phyloP scores from a whole-genome alignment of 1,140 invertebrate species.

The Scaptomyza pallida region DNA sequence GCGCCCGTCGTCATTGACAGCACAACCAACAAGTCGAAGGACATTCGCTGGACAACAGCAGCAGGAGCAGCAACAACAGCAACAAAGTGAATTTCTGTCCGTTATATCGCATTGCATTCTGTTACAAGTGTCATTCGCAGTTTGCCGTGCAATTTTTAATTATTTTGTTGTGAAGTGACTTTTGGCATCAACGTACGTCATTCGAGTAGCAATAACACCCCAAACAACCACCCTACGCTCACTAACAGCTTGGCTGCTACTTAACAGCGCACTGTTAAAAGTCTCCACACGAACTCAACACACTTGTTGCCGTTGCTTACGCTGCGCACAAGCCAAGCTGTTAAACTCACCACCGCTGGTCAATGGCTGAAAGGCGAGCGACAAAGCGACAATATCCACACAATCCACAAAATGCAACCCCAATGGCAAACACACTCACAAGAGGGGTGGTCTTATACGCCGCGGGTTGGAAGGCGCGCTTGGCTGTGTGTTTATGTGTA shows the following conservation, averaged over 20 bases:
- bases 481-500: neutral
- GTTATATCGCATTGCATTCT: constrained; percentile 51
- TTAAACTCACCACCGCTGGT: constrained; percentile 56
- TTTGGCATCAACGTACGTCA: constrained; percentile 20
- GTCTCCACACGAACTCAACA: constrained; percentile 46
- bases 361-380: constrained; percentile 66
- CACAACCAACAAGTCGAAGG: constrained; percentile 19
- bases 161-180: constrained; percentile 71
- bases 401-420: constrained; percentile 47
- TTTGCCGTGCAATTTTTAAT: constrained; percentile 60
- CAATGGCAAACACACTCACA: constrained; percentile 6
- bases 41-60: neutral
- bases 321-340: constrained; percentile 54
- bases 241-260: neutral
- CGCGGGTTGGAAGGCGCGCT: neutral
- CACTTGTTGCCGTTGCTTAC: constrained; percentile 60
- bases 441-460: constrained; percentile 56
- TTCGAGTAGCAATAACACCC: constrained; percentile 14
- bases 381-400: constrained; percentile 76
- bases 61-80: constrained; percentile 6
- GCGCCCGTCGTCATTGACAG: constrained; percentile 49
- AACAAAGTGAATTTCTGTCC: neutral
- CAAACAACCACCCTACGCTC: neutral
- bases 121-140: constrained; percentile 26
- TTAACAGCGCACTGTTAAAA: constrained; percentile 21